Base-by-base conservation (phyloP, 2,113 vertebrate species). In the Tenebrosternarchus preto region DNA sequence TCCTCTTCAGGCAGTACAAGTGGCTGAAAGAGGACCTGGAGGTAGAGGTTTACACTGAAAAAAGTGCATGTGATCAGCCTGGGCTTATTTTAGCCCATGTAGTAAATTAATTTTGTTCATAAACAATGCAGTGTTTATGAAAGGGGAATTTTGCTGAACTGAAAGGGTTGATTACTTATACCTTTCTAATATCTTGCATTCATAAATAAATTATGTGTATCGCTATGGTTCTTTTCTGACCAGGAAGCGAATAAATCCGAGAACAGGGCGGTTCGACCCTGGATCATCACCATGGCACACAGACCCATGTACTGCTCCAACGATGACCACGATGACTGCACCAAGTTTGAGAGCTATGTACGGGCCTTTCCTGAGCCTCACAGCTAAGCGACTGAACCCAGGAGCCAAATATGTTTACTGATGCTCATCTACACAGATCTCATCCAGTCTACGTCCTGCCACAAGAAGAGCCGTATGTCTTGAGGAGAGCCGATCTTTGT, bases 241-340 rank as follows among this genome's bases (percentile, higher is more conserved):
- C 80, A 95, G 94, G 91, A 93, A 76, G 94, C 94, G 24, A 92
- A 86, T 86, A 89, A 72, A 84, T 83, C 87, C 0, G 91, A 93
- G 83, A 90, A 91, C 88, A 85, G 94, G 66, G 63, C 87, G 2
- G 80, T 50, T 5, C 90, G 86, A 24, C 96, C 95, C 0, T 97
- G 96, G 96, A 94, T 97, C 88, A 94, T 97, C 83, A 96, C 95
- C 31, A 96, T 96, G 95, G 96, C 93, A 33, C 95, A 97, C 84
- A 90, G 95, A 80, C 96, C 96, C 59, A 97, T 96, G 95, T 97
- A 96, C 92, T 97, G 96, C 69, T 96, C 96, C 67, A 94, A 96
- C 0, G 91, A 93, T 0, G 94, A 96, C 77, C 61, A 90, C 24
- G 96, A 97, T 0, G 96, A 97, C 91, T 97, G 96, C 64, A 95